Base-by-base conservation (phyloP, 2,888 invertebrate genomes). In the Zygothrica quintamaculata region DNA sequence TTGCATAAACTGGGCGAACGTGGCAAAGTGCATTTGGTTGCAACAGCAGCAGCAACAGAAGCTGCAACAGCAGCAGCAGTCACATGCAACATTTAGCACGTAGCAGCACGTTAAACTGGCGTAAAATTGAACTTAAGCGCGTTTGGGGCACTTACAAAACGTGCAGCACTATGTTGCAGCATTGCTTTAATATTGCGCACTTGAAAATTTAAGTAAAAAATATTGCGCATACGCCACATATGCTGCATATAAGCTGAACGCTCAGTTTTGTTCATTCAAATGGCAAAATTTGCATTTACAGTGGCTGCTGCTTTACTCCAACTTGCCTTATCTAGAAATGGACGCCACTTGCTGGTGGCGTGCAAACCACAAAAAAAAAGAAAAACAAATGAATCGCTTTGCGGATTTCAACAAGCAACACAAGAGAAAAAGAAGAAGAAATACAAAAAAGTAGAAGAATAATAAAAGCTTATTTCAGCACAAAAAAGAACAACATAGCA, bases 221-320 rank as follows among this genome's bases (percentile, higher is more conserved):
- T 62, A 74, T 67, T 67, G 44, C 70, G 66, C 48, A 74, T 69
- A 65, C 61, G 73, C 65, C 70, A 43, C 56, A 56, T 67, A 46
- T 62, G 69, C 22, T 9, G 29, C 29, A 5, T 29, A n/a, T 29
- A 40, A 11, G 3, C 37, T 31, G 46, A 15, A 34, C 39, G 25
- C 43, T n/a, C n/a, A 13, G 22, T 50, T n/a, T 40, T 74, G 75
- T 60, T 69, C 65, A 84, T 69, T 81, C 65, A 66, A 66, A 65
- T 66, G 65, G 26, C 47, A 61, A 74, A 68, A 74, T 69, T 72
- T 67, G 59, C 71, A 67, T 69, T 68, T 64, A 55, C 66, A 55
- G 44, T 62, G 50, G 13, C 53, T 26, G 48, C 36, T 8, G 26
- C 42, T 50, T 42, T n/a, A 56, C 29, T n/a, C 9, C 29, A 3